These are phyloP conservation scores for Furcula furcula DNA, from an alignment of 2,888 invertebrate species.

Conservation along the genomic window DNA sequence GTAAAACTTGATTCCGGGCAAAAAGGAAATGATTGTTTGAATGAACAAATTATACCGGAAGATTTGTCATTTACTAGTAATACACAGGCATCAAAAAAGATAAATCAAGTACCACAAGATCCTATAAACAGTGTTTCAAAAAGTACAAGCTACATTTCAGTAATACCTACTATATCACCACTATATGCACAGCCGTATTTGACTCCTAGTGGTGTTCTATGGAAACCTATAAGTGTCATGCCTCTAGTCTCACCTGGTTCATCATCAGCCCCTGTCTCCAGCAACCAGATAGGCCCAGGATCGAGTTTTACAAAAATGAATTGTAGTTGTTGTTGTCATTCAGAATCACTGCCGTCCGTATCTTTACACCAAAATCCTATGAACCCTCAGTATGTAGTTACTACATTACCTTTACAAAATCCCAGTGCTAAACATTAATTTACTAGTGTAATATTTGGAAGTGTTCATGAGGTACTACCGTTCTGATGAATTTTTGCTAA, in stretches of 20 bases:
- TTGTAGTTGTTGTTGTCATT: conserved; percentile 54
- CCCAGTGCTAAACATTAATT: conserved; percentile 17
- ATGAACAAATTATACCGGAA: conserved; percentile 30
- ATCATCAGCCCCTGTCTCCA: conserved; percentile 16
- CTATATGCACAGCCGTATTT: conserved; percentile 40
- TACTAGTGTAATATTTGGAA: too few species aligned
- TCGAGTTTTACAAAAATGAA: conserved; percentile 17
- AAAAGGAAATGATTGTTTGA: neutral
- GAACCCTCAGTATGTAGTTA: conserved; percentile 46
- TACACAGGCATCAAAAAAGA: conserved; percentile 2
- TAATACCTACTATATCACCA: conserved; percentile 31
- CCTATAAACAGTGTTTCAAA: conserved; percentile 7
- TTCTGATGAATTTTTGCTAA: too few species aligned
- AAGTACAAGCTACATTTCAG: conserved; percentile 24
- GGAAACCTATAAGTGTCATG: conserved; percentile 48
- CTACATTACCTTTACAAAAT: conserved; percentile 40
- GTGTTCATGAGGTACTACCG: too few species aligned
- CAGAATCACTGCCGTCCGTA: conserved; percentile 18
- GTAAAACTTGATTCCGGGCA: neutral
- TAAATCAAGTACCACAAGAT: conserved; percentile 5
- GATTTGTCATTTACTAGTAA: conserved; percentile 31
- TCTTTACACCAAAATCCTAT: conserved; percentile 22
- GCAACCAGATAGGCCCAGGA: conserved; percentile 15
- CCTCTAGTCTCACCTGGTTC: conserved; percentile 34
- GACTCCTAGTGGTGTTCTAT: conserved; percentile 42